Conservation (phyloP, 2,888 invertebrate species). For the Rotaria socialis region DNA sequence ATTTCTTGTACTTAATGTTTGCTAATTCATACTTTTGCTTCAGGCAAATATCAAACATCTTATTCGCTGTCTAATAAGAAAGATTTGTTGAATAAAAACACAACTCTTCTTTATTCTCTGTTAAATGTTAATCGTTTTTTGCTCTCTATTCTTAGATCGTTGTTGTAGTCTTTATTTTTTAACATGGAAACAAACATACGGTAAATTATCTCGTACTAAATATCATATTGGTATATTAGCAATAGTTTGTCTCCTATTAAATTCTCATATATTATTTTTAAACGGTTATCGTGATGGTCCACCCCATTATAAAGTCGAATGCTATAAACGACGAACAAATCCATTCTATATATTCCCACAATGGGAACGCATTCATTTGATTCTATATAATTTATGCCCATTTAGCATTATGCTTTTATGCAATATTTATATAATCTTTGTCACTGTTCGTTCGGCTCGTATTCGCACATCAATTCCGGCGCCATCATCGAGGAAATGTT, state of each 20-base stretch:
- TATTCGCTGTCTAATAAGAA: too few relatives aligned
- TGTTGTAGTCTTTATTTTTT: conserved; percentile 35
- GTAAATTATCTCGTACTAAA: conserved; percentile 29
- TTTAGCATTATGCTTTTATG: conserved; percentile 43
- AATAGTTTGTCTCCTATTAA: neutral
- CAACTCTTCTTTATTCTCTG: too few relatives aligned
- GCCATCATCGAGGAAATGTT: neutral
- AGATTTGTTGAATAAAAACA: too few relatives aligned
- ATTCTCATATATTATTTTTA: conserved; percentile 39
- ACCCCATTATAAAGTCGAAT: neutral
- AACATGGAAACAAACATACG: conserved; percentile 39
- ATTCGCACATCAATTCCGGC: neutral
- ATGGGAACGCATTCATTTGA: conserved; percentile 44
- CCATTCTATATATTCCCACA: conserved; percentile 42
- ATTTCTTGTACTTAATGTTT: too few relatives aligned
- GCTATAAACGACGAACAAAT: conserved; percentile 37
- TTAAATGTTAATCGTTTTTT: neutral
- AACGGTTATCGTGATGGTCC: conserved; percentile 30
- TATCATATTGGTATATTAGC: conserved; percentile 30
- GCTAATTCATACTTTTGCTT: too few relatives aligned
- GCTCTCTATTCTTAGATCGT: conserved; percentile 18
- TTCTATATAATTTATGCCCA: conserved; percentile 42
- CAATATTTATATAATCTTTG: conserved; percentile 39
- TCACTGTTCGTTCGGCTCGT: neutral
- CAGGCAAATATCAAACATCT: too few relatives aligned